phyloP scores from a whole-genome alignment of 2,888 invertebrate species.

The Brachynemurus nebulosus region DNA sequence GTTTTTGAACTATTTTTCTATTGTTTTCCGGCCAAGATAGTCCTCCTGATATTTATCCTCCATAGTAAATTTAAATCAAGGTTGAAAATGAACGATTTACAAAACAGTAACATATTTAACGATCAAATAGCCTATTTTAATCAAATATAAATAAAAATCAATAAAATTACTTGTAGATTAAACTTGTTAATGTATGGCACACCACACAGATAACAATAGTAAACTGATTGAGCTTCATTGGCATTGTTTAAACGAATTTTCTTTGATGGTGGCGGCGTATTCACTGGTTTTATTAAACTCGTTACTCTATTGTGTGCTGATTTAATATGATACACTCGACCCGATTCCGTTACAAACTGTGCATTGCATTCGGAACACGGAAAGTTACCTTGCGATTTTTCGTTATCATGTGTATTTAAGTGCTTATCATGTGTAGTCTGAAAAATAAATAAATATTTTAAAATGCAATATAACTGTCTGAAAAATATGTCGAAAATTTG shows the following conservation, averaged over 20 bases:
- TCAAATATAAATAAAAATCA: too few species aligned
- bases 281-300: constrained; percentile 32
- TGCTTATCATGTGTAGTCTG: constrained; percentile 47
- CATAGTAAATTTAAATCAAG: too few species aligned
- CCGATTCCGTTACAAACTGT: constrained; percentile 39
- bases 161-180: constrained; percentile 41
- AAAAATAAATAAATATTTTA: constrained; percentile 18
- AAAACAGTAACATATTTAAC: too few species aligned
- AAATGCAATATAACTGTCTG: not conserved
- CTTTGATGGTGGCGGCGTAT: constrained; percentile 37
- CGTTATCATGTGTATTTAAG: constrained; percentile 33
- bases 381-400: constrained; percentile 24
- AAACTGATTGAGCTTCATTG: constrained; percentile 36
- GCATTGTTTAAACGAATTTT: constrained; percentile 38
- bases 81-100: too few species aligned
- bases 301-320: constrained; percentile 34
- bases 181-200: constrained; percentile 52
- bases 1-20: too few species aligned
- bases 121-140: too few species aligned
- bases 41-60: too few species aligned
- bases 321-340: constrained; percentile 42
- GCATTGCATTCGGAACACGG: constrained; percentile 42
- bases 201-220: constrained; percentile 46
- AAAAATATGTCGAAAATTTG: too few species aligned
- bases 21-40: too few species aligned